Conservation (phyloP, 2,888 invertebrate species). For the Operophtera brumata region DNA sequence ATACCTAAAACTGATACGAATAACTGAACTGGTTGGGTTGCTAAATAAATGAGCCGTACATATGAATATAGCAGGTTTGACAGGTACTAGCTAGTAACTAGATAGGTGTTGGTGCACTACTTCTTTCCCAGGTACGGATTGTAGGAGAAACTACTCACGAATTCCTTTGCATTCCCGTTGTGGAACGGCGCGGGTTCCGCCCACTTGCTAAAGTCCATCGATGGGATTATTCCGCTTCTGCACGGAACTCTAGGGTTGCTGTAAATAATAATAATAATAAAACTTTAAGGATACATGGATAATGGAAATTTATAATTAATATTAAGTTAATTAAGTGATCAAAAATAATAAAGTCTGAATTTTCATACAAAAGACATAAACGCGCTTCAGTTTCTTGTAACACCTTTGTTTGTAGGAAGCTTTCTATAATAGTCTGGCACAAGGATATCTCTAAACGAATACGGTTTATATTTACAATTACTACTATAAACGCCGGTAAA, state of each 20-base stretch:
- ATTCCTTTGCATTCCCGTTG: slow-evolving; percentile 74
- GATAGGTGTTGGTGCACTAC: slow-evolving; percentile 55
- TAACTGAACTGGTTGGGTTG: too few species aligned
- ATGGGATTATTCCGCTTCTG: slow-evolving; percentile 91
- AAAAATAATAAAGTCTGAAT: neutral
- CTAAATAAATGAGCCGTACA: too few species aligned
- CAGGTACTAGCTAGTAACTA: neutral
- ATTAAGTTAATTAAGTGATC: too few species aligned
- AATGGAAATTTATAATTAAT: too few species aligned
- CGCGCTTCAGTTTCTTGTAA: neutral
- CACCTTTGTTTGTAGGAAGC: neutral
- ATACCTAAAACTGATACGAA: too few species aligned
- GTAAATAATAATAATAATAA: slow-evolving; percentile 20
- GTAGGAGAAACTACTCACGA: slow-evolving; percentile 84
- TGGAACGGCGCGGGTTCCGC: slow-evolving; percentile 84
- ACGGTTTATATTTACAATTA: too few species aligned
- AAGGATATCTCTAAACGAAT: too few species aligned
- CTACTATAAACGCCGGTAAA: too few species aligned
- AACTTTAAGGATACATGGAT: too few species aligned
- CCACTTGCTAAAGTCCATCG: slow-evolving; percentile 94
- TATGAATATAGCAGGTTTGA: slow-evolving; percentile 8
- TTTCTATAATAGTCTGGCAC: too few species aligned
- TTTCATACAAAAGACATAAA: slow-evolving; percentile 5
- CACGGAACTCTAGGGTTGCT: slow-evolving; percentile 97
- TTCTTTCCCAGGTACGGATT: slow-evolving; percentile 74